Base-by-base conservation (phyloP, 2,797 vertebrate genomes). In the Phoeniculus purpureus region DNA sequence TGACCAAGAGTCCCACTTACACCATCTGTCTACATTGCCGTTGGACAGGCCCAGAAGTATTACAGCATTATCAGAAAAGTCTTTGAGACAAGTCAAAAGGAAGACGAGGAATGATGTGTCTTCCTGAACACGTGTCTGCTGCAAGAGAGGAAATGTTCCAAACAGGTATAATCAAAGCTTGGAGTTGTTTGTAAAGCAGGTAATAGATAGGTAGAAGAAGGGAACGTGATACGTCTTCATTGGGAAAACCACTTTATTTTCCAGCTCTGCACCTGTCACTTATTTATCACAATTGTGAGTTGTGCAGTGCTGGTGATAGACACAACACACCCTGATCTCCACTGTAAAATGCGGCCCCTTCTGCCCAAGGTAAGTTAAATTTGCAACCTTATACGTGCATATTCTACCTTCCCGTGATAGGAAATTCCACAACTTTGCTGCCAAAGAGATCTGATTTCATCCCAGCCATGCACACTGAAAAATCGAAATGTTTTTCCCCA, bases 401-500 rank as follows among this genome's bases (percentile, higher is more conserved):
- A 32, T 85, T 84, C 72, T 93, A 77, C 90, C 65, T 77, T 67
- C 77, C 22, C 18, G 4, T n/a, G 25, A 31, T 40, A 80, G 54
- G 52, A 90, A 86, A 94, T 89, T 83, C 71, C 55, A 15, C 76
- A 50, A 58, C 12, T 27, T 88, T 93, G 88, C 84, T 77, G 23
- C 77, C 85, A 88, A 75, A 90, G 55, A 92, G 20, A 20, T 89
- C 70, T 77, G 65, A 67, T 75, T 81, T 87, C 81, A 14, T 92
- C 50, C 47, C 60, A 78, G 50, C 34, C 34, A 27, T 48, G 27
- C 26, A 58, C 7, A 18, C 22, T 62, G 26, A 75, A 88, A 92
- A 90, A 84, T 61, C 4, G 12, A 2, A 8, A 7, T n/a, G 50
- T 26, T 50, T 2, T 4, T 5, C 14, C 14, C 15, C 12, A 5